These are phyloP conservation scores for Callosobruchus maculatus DNA, from an alignment of 2,888 invertebrate genomes.

Conservation along the genomic window DNA sequence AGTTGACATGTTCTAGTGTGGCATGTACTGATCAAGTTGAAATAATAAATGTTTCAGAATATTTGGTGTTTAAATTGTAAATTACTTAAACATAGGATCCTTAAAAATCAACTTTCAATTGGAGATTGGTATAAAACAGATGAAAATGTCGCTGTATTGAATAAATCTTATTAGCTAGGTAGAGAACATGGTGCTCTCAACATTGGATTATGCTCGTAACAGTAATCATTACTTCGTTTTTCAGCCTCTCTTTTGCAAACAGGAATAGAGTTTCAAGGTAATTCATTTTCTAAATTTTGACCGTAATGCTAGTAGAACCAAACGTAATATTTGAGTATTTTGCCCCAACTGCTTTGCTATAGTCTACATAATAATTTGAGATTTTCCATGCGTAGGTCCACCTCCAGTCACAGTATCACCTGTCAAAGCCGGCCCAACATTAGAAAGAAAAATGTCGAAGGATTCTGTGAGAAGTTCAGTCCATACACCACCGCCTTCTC, in stretches of 20 bases:
- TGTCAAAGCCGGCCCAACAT: slow-evolving; percentile 12
- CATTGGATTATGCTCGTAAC: neutral
- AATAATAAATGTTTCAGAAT: neutral
- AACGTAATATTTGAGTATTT: neutral
- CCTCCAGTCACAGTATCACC: slow-evolving; percentile 6
- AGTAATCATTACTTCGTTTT: neutral
- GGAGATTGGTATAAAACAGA: no score
- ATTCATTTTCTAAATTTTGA: neutral
- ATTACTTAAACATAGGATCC: no score
- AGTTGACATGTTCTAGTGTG: neutral
- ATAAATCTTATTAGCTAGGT: no score
- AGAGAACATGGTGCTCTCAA: neutral
- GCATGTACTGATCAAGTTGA: neutral
- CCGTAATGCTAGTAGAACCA: neutral
- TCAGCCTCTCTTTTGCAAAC: neutral
- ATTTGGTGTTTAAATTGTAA: neutral
- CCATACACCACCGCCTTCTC: slow-evolving; percentile 55
- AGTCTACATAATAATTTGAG: neutral
- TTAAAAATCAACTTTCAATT: no score
- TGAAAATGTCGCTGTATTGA: no score
- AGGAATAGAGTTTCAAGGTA: neutral
- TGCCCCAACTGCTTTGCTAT: neutral
- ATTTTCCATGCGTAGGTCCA: neutral
- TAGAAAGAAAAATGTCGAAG: slow-evolving; percentile 44
- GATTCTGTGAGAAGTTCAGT: slow-evolving; percentile 43